These are phyloP conservation scores for Cynopterus sphinx DNA, from an alignment of 2,797 vertebrate genomes.

Conservation along the genomic window DNA sequence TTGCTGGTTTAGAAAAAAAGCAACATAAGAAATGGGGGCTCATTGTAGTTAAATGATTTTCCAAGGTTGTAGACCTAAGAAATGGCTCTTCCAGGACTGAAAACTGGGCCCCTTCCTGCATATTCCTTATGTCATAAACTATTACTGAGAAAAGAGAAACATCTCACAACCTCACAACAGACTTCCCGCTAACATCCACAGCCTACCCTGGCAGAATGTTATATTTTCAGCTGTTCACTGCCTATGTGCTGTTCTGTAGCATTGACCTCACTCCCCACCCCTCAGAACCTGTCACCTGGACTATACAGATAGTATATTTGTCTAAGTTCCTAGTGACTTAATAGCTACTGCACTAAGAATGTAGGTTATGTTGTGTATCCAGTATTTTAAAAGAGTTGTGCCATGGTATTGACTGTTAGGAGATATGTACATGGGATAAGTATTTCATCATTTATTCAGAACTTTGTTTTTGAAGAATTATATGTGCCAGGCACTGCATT, in stretches of 20 bases:
- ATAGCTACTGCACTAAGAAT: neutral
- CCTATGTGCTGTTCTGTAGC: neutral
- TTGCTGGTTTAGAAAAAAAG: neutral
- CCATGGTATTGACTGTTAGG: neutral
- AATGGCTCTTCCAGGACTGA: neutral
- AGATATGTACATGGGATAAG: neutral
- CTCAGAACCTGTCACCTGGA: neutral
- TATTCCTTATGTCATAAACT: neutral
- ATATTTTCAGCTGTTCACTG: neutral
- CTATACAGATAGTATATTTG: neutral
- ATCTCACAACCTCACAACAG: neutral
- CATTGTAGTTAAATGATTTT: neutral
- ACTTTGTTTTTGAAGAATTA: neutral
- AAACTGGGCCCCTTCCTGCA: neutral
- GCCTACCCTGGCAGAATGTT: accelerated
- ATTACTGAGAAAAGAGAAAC: neutral
- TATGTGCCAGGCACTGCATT: neutral
- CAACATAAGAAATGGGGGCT: neutral
- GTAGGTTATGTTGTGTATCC: neutral
- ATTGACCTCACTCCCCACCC: neutral
- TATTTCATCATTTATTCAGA: neutral
- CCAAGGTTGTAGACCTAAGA: neutral
- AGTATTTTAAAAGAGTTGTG: neutral
- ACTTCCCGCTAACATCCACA: neutral
- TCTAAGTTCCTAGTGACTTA: neutral